A percentile compares a stretch with the other conserved stretches of the same genome.
These are phyloP conservation scores for Conger conger DNA, from an alignment of 2,113 vertebrate genomes.

Conservation along the genomic window DNA sequence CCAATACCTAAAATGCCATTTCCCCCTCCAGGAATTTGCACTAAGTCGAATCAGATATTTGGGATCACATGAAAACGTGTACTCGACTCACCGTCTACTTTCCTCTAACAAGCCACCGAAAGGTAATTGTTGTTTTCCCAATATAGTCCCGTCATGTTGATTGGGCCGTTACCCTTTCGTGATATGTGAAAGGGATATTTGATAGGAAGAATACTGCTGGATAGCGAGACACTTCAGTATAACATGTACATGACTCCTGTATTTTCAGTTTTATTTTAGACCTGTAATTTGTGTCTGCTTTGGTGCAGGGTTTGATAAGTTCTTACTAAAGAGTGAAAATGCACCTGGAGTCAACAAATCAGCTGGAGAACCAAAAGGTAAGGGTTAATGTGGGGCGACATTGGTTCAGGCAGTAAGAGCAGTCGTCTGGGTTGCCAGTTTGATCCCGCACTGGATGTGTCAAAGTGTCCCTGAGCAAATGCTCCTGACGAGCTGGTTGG, in stretches of 20 bases:
- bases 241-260: neutral
- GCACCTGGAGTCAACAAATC: slow-evolving; percentile 42
- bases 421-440: too few relatives aligned
- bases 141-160: neutral
- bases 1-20: neutral
- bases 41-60: slow-evolving; percentile 40
- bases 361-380: slow-evolving; percentile 43
- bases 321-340: slow-evolving; percentile 60
- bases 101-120: slow-evolving; percentile 66
- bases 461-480: too few relatives aligned
- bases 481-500: too few relatives aligned
- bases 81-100: slow-evolving; percentile 43
- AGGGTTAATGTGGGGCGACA: neutral
- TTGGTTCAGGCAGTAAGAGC: too few relatives aligned
- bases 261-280: too few relatives aligned
- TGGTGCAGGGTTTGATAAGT: slow-evolving; percentile 68
- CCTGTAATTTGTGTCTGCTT: slow-evolving; percentile 9
- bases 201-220: too few relatives aligned
- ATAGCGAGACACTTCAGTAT: neutral
- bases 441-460: too few relatives aligned
- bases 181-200: too few relatives aligned
- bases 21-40: slow-evolving; percentile 42
- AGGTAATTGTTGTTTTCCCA: slow-evolving; percentile 53
- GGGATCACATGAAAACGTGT: slow-evolving; percentile 39
- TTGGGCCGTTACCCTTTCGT: too few relatives aligned